Base-by-base conservation (phyloP, 2,888 invertebrate species). In the Lydus trimaculatus region DNA sequence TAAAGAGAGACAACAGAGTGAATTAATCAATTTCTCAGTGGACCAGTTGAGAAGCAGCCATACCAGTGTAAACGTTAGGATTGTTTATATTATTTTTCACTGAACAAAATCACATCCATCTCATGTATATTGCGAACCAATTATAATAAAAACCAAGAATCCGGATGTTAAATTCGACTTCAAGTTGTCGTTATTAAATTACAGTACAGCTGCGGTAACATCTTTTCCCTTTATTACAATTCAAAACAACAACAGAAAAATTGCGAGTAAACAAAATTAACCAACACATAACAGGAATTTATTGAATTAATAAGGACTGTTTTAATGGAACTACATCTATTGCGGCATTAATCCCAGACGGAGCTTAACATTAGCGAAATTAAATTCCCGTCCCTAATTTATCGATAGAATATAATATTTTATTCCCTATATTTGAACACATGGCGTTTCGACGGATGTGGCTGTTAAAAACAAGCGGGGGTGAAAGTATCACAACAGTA, bases 251-350 rank as follows among this genome's bases (percentile, higher is more conserved):
- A 52, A 25, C 3, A 23, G 25, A 52, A 17, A 25, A 52, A 11
- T 3, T 1, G 23, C n/a, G 33, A 76, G 78, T 76, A 79, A 78
- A 72, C 67, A 74, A 69, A 76, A 73, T 73, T 75, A 77, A 79
- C 52, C 52, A 79, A 78, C 63, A 60, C 23, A 31, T 43, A 56
- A 43, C 63, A 56, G 76, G 77, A 81, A 81, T 82, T 82, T 82
- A 82, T 81, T 79, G 80, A 82, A 82, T 82, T 82, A 82, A 82
- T 82, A 82, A 82, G 76, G 23, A 52, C 52, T 77, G 76, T 76
- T 77, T 79, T 81, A 79, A 80, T 79, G 76, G 76, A 75, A 76
- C 78, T 74, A 71, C 77, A 76, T 74, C 72, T 75, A 80, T 75
- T 79, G 79, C 73, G 77, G 79, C 77, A 79, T 78, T 79, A 79